Evolutionary conservation across 1,140 invertebrate genomes (phyloP).

Genomic region (Druon quercuslanigerum): DNA sequence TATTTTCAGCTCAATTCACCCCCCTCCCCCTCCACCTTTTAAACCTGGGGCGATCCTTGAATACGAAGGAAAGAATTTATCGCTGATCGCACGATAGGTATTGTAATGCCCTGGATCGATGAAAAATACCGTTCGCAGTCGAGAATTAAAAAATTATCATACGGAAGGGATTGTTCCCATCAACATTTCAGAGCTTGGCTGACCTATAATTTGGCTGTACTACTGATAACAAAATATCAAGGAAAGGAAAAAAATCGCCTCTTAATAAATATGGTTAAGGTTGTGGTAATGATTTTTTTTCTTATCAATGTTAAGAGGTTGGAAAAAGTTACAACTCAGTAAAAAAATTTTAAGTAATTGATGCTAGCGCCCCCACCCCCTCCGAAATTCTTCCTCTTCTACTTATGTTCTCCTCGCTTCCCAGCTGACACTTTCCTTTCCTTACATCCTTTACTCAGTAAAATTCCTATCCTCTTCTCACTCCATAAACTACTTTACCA

Average conservation of each 20-base stretch:
- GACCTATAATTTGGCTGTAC: not conserved
- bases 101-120: constrained; percentile 1
- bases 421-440: no score
- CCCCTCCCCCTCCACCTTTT: constrained; percentile 34
- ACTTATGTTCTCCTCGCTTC: no score
- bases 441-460: no score
- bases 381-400: no score
- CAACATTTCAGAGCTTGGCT: not conserved
- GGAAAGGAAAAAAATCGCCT: not conserved
- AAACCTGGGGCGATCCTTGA: constrained; percentile 39
- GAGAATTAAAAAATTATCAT: constrained; percentile 22
- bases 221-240: not conserved
- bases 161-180: not conserved
- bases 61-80: constrained; percentile 53
- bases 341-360: no score
- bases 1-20: constrained; percentile 45
- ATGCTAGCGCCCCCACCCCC: no score
- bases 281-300: no score
- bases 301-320: no score
- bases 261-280: no score
- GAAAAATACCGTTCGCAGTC: not conserved
- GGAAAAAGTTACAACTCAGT: no score
- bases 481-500: no score
- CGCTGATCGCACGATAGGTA: constrained; percentile 44
- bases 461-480: no score